Evolutionary conservation across 2,797 vertebrate species (phyloP).

Genomic region (Rallus crepitans): DNA sequence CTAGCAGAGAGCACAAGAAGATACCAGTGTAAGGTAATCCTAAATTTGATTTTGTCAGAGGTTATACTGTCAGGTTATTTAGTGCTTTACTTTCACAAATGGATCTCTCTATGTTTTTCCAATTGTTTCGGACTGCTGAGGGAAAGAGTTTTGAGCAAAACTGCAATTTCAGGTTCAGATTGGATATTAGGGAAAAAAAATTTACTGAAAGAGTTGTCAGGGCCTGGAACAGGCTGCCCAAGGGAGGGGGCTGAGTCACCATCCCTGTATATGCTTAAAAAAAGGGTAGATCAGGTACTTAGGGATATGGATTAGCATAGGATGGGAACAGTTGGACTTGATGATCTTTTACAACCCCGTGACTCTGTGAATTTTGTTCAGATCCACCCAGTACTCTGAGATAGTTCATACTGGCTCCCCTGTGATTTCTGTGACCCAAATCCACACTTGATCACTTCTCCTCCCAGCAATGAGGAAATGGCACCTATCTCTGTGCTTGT

Average conservation of each 20-base stretch:
- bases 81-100: neutral
- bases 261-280: too few species aligned
- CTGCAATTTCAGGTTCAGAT: too few species aligned
- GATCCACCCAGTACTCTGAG: neutral
- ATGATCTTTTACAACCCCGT: too few species aligned
- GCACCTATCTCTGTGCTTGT: too few species aligned
- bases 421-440: neutral
- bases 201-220: too few species aligned
- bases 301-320: too few species aligned
- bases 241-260: too few species aligned
- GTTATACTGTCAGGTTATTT: neutral
- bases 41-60: neutral
- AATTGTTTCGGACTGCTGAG: neutral
- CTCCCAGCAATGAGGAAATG: neutral
- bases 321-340: too few species aligned
- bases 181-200: too few species aligned
- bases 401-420: neutral
- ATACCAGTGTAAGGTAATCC: neutral
- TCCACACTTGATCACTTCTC: neutral
- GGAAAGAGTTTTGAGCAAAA: neutral
- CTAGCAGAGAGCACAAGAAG: neutral
- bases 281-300: too few species aligned
- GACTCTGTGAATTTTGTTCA: neutral
- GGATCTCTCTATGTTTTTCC: neutral
- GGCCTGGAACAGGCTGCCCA: too few species aligned